Conservation (phyloP, 2,113 vertebrate genomes). For the Aythya baeri region DNA sequence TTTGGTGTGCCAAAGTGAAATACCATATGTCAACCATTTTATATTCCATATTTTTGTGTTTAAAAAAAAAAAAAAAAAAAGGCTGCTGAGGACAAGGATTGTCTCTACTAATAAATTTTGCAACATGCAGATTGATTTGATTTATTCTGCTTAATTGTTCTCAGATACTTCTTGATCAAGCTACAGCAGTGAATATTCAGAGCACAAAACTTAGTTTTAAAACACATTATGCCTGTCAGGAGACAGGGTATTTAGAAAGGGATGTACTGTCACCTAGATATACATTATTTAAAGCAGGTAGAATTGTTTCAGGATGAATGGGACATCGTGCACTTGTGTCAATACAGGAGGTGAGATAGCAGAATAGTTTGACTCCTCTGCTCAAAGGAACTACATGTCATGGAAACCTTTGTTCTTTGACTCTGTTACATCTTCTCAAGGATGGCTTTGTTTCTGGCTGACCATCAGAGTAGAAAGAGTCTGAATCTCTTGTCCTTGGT, state of each 20-base stretch:
- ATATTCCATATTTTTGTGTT: slow-evolving; percentile 5
- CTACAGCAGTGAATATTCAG: not conserved
- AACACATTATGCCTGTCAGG: not conserved
- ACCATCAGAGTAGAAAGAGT: not conserved
- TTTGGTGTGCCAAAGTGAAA: not conserved
- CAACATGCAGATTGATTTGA: not conserved
- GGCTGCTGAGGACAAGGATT: not conserved
- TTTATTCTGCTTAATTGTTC: not conserved
- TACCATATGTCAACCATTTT: not conserved
- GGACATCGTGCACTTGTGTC: not conserved
- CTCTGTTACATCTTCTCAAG: not conserved
- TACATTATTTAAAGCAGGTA: not conserved
- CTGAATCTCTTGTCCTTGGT: not conserved
- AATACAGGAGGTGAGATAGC: not conserved
- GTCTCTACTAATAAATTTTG: not conserved
- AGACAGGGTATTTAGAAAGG: not conserved
- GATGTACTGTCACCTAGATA: not conserved
- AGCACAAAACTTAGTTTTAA: not conserved
- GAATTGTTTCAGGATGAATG: not conserved
- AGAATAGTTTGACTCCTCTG: not conserved
- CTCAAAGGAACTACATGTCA: not conserved
- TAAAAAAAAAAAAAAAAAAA: not conserved
- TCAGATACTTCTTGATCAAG: not conserved
- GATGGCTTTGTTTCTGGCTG: not conserved
- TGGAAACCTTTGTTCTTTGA: not conserved